Conservation (phyloP, 2,888 invertebrate species). For the Cephus spinipes region DNA sequence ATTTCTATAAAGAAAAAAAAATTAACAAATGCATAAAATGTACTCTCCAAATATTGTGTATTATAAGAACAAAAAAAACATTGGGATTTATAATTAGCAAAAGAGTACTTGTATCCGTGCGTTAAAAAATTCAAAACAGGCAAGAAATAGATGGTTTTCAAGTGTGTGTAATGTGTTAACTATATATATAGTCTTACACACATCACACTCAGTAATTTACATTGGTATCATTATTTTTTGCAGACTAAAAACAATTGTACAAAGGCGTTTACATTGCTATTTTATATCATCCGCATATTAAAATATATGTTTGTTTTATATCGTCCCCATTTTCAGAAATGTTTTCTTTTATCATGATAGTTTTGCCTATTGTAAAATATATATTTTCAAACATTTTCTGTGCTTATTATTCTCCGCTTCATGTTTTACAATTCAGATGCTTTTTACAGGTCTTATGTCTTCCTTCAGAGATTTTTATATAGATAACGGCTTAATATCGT, state of each 20-base stretch:
- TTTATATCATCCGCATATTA: slow-evolving; percentile 38
- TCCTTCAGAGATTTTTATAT: background rate
- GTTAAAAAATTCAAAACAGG: slow-evolving; percentile 6
- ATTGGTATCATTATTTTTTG: slow-evolving; percentile 35
- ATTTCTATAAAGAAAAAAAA: slow-evolving; percentile 32
- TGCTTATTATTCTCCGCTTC: background rate
- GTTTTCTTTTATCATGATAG: slow-evolving; percentile 24
- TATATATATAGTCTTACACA: slow-evolving; percentile 13
- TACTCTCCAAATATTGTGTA: slow-evolving; percentile 43
- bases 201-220: slow-evolving; percentile 23
- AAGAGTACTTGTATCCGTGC: slow-evolving; percentile 11
- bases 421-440: background rate
- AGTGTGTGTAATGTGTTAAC: slow-evolving; percentile 19
- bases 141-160: slow-evolving; percentile 9
- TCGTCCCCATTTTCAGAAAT: slow-evolving; percentile 20
- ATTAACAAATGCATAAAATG: slow-evolving; percentile 34
- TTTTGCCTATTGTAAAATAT: slow-evolving; percentile 27
- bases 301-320: slow-evolving; percentile 30
- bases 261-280: slow-evolving; percentile 41
- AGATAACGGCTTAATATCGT: background rate
- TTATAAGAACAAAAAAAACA: slow-evolving; percentile 31
- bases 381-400: slow-evolving; percentile 21
- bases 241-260: slow-evolving; percentile 37
- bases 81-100: slow-evolving; percentile 38
- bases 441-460: background rate